phyloP scores from a whole-genome alignment of 2,113 vertebrate genomes.

The Odobenus rosmarus region DNA sequence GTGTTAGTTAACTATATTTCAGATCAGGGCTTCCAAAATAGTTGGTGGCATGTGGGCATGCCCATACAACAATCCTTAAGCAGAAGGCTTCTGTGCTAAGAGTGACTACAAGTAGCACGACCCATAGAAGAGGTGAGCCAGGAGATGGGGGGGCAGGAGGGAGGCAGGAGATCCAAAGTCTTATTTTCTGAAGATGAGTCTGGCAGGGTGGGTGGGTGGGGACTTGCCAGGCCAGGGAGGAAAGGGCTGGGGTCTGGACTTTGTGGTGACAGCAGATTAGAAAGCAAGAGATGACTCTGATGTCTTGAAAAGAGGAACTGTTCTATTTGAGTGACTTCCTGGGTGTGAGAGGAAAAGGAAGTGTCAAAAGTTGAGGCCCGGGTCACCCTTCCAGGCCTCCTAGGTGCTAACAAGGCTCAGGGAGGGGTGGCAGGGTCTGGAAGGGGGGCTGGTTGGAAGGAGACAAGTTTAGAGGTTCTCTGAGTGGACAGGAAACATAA shows the following conservation, averaged over 20 bases:
- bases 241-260: constrained; percentile 41
- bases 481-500: neutral
- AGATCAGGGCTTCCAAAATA: neutral
- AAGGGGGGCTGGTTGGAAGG: neutral
- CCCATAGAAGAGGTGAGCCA: neutral
- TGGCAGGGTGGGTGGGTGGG: neutral
- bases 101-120: neutral
- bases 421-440: neutral
- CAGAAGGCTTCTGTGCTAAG: neutral
- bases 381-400: neutral
- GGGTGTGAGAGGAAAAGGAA: constrained; percentile 60
- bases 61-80: neutral
- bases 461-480: neutral
- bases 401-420: neutral
- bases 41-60: neutral
- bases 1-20: neutral
- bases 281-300: constrained; percentile 29
- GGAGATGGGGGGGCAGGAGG: neutral
- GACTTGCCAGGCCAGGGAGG: neutral
- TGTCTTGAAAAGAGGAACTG: constrained; percentile 71
- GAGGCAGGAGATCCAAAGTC: neutral
- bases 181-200: neutral
- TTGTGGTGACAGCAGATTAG: constrained; percentile 62
- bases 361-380: constrained; percentile 55
- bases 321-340: constrained; percentile 65